Conservation (phyloP, 2,113 vertebrate species). For the Sinocyclocheilus grahami region DNA sequence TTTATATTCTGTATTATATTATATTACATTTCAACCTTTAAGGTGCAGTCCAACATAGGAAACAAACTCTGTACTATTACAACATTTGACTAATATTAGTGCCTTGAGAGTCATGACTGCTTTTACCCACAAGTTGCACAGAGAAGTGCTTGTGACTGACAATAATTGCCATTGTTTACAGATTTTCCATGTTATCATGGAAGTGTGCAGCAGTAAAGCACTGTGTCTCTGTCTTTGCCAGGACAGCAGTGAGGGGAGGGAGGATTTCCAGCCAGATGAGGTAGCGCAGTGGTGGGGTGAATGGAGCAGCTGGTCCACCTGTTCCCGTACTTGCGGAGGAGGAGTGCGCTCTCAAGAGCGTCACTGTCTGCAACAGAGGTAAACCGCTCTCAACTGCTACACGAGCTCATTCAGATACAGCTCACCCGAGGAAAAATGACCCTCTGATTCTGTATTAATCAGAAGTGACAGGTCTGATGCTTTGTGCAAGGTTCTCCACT, state of each 20-base stretch:
- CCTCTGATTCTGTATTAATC: constrained; percentile 17
- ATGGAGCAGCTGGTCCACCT: constrained; percentile 91
- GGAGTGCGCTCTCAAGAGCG: constrained; percentile 86
- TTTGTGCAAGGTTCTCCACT: constrained; percentile 1
- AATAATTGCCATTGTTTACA: constrained; percentile 29
- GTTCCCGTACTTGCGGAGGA: constrained; percentile 86
- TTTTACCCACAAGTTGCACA: constrained; percentile 6
- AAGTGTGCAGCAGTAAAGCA: constrained; percentile 50
- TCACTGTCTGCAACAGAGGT: constrained; percentile 88
- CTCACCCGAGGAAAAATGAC: background rate
- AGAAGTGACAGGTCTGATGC: constrained; percentile 21
- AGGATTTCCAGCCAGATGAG: constrained; percentile 79
- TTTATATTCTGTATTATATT: too few species aligned
- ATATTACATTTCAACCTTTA: too few species aligned
- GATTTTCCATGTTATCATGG: constrained; percentile 28
- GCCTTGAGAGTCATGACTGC: background rate
- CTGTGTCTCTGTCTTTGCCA: constrained; percentile 76
- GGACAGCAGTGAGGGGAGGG: constrained; percentile 86
- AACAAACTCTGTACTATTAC: background rate
- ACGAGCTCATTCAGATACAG: background rate
- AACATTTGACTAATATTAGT: constrained; percentile 7
- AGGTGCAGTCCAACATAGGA: background rate
- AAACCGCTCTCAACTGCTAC: constrained; percentile 25
- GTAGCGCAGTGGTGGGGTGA: constrained; percentile 92
- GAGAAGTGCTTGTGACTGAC: constrained; percentile 1